Base-by-base conservation (phyloP, 92 coral and sea anemone genomes). In the Zoanthus gigantus region DNA sequence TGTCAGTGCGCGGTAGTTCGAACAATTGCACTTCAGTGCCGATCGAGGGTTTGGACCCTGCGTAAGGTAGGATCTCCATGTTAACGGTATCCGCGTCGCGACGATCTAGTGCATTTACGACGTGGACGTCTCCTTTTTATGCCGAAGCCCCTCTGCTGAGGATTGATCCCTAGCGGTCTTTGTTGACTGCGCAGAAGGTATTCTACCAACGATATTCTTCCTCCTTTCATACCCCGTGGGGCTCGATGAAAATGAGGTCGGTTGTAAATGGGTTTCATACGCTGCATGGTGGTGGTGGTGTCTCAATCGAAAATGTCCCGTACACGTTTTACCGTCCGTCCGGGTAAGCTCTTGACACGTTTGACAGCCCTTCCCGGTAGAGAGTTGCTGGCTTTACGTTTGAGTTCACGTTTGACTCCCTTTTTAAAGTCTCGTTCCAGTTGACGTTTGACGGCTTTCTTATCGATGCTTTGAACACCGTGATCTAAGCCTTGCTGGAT, bases 181-280 rank as follows among this genome's bases (percentile, higher is more conserved):
- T 37, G 42, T 37, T 37, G 42, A 0, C 42, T 4, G 3, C 2
- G 42, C 4, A 2, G 42, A 37, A 37, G 42, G 4, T 2, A 4
- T 37, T 37, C 3, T 48, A 47, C 5, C 0, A 28, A 5, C 6
- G 32, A 23, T 10, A 57, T 9, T 57, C 78, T 4, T 0, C 78
- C 28, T 73, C 78, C 78, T 73, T 73, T 73, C 78, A 73, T 73
- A 15, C 78, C 78, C 1, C 32, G 78, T 23, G 78, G 78, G 11
- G 78, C 78, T 3, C 78, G 78, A 73, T 73, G 30, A 15, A 73
- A 15, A 4, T 29, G 78, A 14, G 78, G 78, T 73, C 58, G 56
- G 4, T 44, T 14, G 47, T 15, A 46, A 44, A 73, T 45, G 56
- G 12, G 18, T 15, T 15, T 29, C 14, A 13, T 30, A 53, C 58